These are phyloP conservation scores for Macropis europaea DNA, from an alignment of 2,888 invertebrate genomes.

Conservation along the genomic window DNA sequence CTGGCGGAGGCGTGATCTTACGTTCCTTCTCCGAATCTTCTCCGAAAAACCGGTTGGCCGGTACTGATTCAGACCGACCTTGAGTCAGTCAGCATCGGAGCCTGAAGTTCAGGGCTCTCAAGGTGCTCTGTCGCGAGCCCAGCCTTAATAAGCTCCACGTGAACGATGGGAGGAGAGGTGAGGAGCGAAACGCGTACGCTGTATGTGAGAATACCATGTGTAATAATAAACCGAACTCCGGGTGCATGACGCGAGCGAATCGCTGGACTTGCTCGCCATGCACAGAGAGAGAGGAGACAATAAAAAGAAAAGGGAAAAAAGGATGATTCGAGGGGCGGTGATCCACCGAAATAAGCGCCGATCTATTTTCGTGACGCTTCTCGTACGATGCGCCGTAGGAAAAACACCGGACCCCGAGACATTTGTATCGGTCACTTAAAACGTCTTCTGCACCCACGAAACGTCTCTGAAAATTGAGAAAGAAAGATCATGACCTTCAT, in stretches of 20 bases:
- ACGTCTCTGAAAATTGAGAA: too few species aligned
- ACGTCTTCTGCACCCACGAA: too few species aligned
- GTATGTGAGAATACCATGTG: slow-evolving; percentile 44
- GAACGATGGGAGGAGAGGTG: neutral
- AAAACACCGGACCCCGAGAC: slow-evolving; percentile 27
- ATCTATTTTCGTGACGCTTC: slow-evolving; percentile 48
- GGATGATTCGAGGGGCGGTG: slow-evolving; percentile 13
- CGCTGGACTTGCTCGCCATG: too few species aligned
- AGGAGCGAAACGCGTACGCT: neutral
- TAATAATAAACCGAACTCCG: slow-evolving; percentile 58
- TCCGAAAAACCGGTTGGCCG: slow-evolving; percentile 63
- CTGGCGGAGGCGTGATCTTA: slow-evolving; percentile 48
- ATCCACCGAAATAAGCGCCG: slow-evolving; percentile 54
- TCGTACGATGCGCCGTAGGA: slow-evolving; percentile 27
- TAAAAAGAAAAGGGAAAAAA: slow-evolving; percentile 28
- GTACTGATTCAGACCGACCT: slow-evolving; percentile 66
- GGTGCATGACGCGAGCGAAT: slow-evolving; percentile 35
- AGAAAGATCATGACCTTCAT: too few species aligned
- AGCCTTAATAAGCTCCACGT: slow-evolving; percentile 52
- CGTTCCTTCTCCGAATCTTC: slow-evolving; percentile 63
- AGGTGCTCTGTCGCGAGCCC: slow-evolving; percentile 50
- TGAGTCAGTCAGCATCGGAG: slow-evolving; percentile 59
- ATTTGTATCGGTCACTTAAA: neutral
- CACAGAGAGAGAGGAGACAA: too few species aligned
- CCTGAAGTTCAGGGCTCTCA: slow-evolving; percentile 66